Evolutionary conservation across 2,113 vertebrate genomes (phyloP).

Genomic region (Pungitius pungitius): DNA sequence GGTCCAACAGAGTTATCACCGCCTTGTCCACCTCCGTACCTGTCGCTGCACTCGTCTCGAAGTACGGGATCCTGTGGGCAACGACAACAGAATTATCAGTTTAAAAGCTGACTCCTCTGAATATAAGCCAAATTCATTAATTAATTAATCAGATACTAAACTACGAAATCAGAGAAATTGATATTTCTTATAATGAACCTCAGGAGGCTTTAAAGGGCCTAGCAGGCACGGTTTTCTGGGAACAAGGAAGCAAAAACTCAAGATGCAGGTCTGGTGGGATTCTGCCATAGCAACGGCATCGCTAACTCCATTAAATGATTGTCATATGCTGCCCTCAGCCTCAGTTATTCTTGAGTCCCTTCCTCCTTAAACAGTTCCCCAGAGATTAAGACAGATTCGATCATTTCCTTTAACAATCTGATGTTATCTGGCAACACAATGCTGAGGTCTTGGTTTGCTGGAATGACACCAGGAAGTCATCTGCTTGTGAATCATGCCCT

Average conservation of each 20-base stretch:
- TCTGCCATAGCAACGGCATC: not conserved
- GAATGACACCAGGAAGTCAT: slow-evolving; percentile 29
- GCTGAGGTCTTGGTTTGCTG: not conserved
- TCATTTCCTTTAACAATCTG: slow-evolving; percentile 10
- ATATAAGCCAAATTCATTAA: no score
- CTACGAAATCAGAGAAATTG: no score
- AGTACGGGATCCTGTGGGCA: slow-evolving; percentile 88
- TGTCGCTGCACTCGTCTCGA: slow-evolving; percentile 93
- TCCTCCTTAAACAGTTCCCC: not conserved
- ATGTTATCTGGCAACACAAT: slow-evolving; percentile 12
- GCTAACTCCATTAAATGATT: not conserved
- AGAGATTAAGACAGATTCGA: not conserved
- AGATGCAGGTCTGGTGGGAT: no score
- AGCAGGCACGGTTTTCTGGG: not conserved
- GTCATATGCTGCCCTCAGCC: not conserved
- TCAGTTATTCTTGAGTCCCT: not conserved
- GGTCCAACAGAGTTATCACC: slow-evolving; percentile 90
- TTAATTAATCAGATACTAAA: no score
- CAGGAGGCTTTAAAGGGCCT: not conserved
- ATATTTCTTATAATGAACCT: no score
- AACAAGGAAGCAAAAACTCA: not conserved
- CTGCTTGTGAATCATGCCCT: not conserved
- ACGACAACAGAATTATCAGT: not conserved
- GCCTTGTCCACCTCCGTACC: slow-evolving; percentile 90
- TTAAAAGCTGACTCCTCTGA: no score